These are phyloP conservation scores for Athalia cordata DNA, from an alignment of 2,888 invertebrate species.

Conservation along the genomic window DNA sequence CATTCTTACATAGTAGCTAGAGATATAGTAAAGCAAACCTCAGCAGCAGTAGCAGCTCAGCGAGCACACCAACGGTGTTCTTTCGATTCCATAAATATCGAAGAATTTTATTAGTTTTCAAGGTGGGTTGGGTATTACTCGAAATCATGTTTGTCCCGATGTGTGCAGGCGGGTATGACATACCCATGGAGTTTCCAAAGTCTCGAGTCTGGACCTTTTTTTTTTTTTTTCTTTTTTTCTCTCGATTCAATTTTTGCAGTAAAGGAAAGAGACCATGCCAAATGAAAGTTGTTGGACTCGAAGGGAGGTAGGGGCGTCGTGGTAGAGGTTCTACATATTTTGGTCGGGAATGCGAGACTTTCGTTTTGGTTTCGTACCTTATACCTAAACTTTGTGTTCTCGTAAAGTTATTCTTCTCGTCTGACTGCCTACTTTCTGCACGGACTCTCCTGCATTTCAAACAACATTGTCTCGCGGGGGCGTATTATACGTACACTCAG, in stretches of 20 bases:
- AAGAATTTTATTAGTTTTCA: constrained; percentile 36
- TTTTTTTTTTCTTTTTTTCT: neutral
- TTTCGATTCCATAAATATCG: constrained; percentile 42
- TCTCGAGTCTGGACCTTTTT: constrained; percentile 5
- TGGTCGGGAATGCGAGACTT: neutral
- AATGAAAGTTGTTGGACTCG: neutral
- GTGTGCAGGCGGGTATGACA: constrained; percentile 47
- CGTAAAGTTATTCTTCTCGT: neutral
- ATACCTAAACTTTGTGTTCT: constrained; percentile 8
- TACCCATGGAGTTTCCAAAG: neutral
- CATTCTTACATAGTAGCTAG: neutral
- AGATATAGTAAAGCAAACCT: neutral
- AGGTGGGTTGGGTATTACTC: constrained; percentile 54
- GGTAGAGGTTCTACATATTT: neutral
- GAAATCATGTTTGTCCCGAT: constrained; percentile 67
- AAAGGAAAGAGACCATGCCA: constrained; percentile 2
- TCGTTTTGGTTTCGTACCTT: neutral
- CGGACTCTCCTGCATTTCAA: neutral
- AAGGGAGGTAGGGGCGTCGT: neutral
- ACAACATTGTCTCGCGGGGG: constrained; percentile 9
- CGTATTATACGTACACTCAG: neutral
- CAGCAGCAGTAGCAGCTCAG: neutral
- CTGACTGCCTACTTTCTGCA: neutral
- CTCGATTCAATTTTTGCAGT: neutral
- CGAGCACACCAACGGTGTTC: constrained; percentile 5